Evolutionary conservation across 2,888 invertebrate species (phyloP).

Genomic region (Scaptomyza cyrtandrae): DNA sequence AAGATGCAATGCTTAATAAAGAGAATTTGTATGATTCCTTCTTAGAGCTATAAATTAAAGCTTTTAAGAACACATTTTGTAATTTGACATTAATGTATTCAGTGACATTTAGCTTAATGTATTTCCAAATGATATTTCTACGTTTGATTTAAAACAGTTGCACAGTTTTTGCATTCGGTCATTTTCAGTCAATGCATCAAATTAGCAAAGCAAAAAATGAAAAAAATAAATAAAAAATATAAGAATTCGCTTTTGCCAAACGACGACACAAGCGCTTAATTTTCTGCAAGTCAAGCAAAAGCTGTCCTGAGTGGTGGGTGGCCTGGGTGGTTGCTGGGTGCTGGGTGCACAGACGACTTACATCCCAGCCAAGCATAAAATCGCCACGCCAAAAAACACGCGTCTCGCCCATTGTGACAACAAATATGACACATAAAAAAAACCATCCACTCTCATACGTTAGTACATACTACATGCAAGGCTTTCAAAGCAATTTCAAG

Average conservation of each 20-base stretch:
- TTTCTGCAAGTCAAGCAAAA: constrained; percentile 68
- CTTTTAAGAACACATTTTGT: no score
- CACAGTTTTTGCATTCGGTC: constrained; percentile 44
- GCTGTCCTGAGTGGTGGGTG: constrained; percentile 48
- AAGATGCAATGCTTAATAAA: no score
- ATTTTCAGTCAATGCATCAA: constrained; percentile 74
- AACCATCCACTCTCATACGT: background rate
- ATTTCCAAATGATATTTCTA: background rate
- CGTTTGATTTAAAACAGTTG: constrained; percentile 4
- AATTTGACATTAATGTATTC: no score
- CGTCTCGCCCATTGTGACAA: constrained; percentile 56
- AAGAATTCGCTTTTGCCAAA: constrained; percentile 46
- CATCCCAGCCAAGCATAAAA: constrained; percentile 40
- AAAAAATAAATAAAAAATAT: constrained; percentile 6
- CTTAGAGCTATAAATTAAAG: no score
- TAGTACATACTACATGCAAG: constrained; percentile 13
- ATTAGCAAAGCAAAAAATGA: constrained; percentile 25
- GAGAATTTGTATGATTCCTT: no score
- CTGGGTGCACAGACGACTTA: constrained; percentile 22
- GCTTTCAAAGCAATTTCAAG: constrained; percentile 66
- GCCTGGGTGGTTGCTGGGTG: background rate
- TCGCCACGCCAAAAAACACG: constrained; percentile 51
- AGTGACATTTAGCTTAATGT: constrained; percentile 26
- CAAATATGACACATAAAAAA: constrained; percentile 28
- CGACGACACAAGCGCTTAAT: constrained; percentile 60